Evolutionary conservation across 2,113 vertebrate genomes (phyloP).

Genomic region (Origma solitaria): DNA sequence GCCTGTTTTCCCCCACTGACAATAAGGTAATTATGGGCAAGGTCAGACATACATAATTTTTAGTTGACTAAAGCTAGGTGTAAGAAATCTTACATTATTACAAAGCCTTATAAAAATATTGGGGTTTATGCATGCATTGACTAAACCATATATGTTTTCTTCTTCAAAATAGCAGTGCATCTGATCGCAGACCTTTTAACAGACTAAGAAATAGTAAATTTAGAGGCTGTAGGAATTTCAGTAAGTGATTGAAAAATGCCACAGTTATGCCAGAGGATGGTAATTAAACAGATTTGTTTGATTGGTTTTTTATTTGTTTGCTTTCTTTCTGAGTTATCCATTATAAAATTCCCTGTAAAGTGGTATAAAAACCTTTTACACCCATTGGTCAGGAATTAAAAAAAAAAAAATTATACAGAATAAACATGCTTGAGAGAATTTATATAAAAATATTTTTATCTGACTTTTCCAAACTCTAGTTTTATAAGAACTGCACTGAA

Average conservation of each 20-base stretch:
- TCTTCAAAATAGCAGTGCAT: background rate
- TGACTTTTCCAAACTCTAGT: background rate
- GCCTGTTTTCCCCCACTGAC: background rate
- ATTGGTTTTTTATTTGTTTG: background rate
- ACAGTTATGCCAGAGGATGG: background rate
- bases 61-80: background rate
- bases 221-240: background rate
- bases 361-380: background rate
- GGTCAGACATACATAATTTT: background rate
- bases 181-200: background rate
- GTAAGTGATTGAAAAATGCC: background rate
- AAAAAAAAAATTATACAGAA: background rate
- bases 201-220: background rate
- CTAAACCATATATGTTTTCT: background rate
- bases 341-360: background rate
- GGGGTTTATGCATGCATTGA: accelerated
- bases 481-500: background rate
- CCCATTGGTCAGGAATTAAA: background rate
- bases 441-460: background rate
- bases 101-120: background rate
- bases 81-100: background rate
- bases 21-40: background rate
- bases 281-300: background rate
- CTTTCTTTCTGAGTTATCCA: background rate
- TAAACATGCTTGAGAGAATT: background rate